Base-by-base conservation (phyloP, 2,113 vertebrate species). In the Thryonomys swinderianus region DNA sequence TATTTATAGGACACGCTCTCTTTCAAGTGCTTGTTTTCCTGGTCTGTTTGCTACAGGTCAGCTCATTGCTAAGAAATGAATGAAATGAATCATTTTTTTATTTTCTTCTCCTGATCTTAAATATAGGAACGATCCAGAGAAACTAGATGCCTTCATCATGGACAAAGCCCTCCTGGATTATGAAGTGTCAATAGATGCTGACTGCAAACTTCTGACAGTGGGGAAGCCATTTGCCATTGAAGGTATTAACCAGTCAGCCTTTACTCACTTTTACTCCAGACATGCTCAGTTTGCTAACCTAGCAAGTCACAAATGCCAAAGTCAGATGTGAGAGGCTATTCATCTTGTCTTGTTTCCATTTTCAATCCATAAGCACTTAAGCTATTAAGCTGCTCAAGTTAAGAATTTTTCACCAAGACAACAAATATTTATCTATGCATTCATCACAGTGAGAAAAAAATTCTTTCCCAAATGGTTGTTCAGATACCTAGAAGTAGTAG, bases 121-220 rank as follows among this genome's bases (percentile, higher is more conserved):
- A 95, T 91, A 79, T 93, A 99, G 99, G 97, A 98, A 99, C 40
- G 99, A 99, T 98, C 99, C 99, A 95, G 99, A 99, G 98, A 99
- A 98, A 97, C 98, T 99, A 2, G 99, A 99, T 90, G 99, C 99
- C 69, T 99, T 99, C 97, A 99, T 99, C 97, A 99, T 99, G 99
- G 99, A 99, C 98, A 99, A 99, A 98, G 99, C 99, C n/a, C 99
- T 99, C 95, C 97, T 99, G 98, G 99, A 99, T 98, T 99, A 99
- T 83, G 99, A 99, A 98, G 99, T 99, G 62, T 99, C 99, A 73
- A 99, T 99, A 97, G 99, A 99, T 98, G 99, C 99, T 0, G 99
- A 99, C 98, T 99, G 99, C 98, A 99, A 99, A 97, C 99, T 99
- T 80, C 98, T 99, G 51, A 99, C 99, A 0, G 99, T 99, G 85